Evolutionary conservation across 2,888 invertebrate genomes (phyloP).

Genomic region (Leptinotarsa haldemani): DNA sequence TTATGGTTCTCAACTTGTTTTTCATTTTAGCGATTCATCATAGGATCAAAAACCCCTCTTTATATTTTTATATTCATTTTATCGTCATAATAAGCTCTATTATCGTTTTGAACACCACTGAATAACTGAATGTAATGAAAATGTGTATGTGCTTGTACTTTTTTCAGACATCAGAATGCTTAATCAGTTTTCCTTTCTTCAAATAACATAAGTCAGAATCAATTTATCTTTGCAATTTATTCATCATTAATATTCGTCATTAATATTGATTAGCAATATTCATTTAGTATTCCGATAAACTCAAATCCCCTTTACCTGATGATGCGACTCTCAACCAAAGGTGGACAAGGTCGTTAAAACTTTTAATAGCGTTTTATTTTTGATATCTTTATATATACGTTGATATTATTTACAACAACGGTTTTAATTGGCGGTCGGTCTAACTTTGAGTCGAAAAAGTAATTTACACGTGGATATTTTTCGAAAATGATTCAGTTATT

Average conservation of each 20-base stretch:
- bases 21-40: no score
- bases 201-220: neutral
- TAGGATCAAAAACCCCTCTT: no score
- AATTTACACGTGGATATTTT: neutral
- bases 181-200: neutral
- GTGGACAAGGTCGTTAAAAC: constrained; percentile 32
- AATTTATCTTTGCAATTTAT: neutral
- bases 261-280: neutral
- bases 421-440: neutral
- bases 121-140: no score
- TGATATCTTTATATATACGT: constrained; percentile 36
- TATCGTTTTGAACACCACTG: no score
- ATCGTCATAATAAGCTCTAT: no score
- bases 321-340: neutral
- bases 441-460: neutral
- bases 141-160: no score
- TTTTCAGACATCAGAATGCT: no score
- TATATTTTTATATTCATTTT: no score
- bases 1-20: no score
- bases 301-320: neutral
- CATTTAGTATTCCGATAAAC: neutral
- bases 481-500: neutral
- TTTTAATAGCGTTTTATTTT: constrained; percentile 28
- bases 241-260: no score
- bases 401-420: constrained; percentile 24